A percentile compares a stretch with the other conserved stretches of the same genome.
phyloP scores from a whole-genome alignment of 2,888 invertebrate species.

The Apantesis nais region DNA sequence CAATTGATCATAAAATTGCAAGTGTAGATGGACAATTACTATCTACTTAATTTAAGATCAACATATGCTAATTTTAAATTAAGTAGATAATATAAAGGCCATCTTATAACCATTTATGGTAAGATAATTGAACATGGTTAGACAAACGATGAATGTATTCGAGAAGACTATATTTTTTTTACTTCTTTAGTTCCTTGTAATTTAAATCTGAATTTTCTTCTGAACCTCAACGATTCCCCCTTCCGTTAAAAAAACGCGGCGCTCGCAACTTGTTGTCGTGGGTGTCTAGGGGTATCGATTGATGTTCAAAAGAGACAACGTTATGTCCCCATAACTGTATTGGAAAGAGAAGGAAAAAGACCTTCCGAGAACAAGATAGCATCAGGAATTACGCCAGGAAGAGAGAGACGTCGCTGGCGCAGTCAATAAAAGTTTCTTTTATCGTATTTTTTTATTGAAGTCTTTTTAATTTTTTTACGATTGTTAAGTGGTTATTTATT shows the following conservation, averaged over 20 bases:
- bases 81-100: no score
- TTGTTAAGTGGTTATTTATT: conserved; percentile 78
- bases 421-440: conserved; percentile 68
- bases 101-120: background rate
- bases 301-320: conserved; percentile 61
- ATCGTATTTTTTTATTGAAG: conserved; percentile 27
- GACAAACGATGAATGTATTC: no score
- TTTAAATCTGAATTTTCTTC: background rate
- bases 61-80: no score
- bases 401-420: conserved; percentile 74
- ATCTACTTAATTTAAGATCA: background rate
- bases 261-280: conserved; percentile 69
- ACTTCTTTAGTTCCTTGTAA: background rate
- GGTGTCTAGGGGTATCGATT: conserved; percentile 79
- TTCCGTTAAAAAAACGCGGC: conserved; percentile 48
- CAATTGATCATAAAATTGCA: background rate
- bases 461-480: conserved; percentile 53
- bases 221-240: conserved; percentile 48
- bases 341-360: conserved; percentile 54
- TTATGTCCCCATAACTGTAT: conserved; percentile 25
- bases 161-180: background rate
- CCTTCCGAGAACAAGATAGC: conserved; percentile 83
- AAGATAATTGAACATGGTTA: background rate
- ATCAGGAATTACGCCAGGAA: conserved; percentile 73
- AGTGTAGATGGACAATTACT: background rate